Evolutionary conservation across 2,113 vertebrate species (phyloP).

Genomic region (Stigmatopora argus): DNA sequence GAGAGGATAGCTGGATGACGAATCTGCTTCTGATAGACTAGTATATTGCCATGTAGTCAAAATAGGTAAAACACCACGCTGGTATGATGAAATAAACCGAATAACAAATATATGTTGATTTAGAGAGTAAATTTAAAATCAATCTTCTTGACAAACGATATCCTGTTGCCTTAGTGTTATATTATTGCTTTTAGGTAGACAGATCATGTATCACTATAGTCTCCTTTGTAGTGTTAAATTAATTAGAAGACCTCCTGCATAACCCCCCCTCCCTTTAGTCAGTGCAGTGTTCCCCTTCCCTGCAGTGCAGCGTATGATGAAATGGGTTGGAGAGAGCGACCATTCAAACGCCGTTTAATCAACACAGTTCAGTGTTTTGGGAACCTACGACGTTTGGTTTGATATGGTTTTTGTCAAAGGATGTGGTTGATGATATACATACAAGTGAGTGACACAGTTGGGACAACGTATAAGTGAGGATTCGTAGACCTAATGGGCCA

Average conservation of each 20-base stretch:
- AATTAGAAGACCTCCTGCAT: slow-evolving; percentile 22
- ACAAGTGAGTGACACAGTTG: slow-evolving; percentile 16
- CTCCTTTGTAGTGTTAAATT: slow-evolving; percentile 14
- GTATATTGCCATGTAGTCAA: no score
- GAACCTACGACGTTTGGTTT: neutral
- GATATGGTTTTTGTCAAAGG: neutral
- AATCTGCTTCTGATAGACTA: no score
- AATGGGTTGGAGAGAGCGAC: slow-evolving; percentile 23
- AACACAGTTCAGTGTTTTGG: neutral
- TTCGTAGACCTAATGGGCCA: no score
- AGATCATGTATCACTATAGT: slow-evolving; percentile 5
- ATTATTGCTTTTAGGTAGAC: neutral
- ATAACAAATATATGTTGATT: neutral
- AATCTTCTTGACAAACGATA: neutral
- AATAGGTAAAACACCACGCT: no score
- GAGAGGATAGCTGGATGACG: neutral
- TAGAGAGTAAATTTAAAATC: no score
- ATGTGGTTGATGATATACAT: neutral
- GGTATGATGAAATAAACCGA: no score
- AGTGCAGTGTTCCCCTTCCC: slow-evolving; percentile 5
- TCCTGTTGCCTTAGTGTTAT: neutral
- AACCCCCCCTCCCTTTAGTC: slow-evolving; percentile 1
- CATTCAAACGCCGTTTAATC: slow-evolving; percentile 22
- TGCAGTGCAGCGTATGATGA: slow-evolving; percentile 30
- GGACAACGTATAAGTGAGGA: no score